These are phyloP conservation scores for Geodia barretti DNA, from an alignment of 37 sponge, comb jelly and placozoan genomes.

Conservation along the genomic window DNA sequence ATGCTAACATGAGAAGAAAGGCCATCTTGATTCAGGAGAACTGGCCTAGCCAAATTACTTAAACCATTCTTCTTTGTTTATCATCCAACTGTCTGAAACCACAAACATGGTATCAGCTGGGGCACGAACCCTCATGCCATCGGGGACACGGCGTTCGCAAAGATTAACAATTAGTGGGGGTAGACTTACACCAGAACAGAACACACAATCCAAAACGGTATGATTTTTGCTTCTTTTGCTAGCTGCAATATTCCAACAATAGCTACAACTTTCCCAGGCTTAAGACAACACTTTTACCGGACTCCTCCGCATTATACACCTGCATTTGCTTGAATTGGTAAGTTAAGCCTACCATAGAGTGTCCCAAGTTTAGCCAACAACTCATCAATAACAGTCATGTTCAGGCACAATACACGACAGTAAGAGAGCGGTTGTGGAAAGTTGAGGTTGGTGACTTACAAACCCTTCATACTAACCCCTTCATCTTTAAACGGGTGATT, in stretches of 20 bases:
- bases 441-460: slow-evolving; percentile 14
- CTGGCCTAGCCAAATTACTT: slow-evolving; percentile 59
- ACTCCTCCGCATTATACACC: slow-evolving; percentile 55
- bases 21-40: slow-evolving; percentile 61
- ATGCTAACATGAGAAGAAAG: slow-evolving; percentile 64
- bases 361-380: slow-evolving; percentile 56
- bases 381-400: slow-evolving; percentile 29
- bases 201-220: slow-evolving; percentile 54
- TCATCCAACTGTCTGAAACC: slow-evolving; percentile 59
- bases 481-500: too few species aligned
- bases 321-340: slow-evolving; percentile 65
- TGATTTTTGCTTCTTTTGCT: slow-evolving; percentile 61
- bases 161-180: slow-evolving; percentile 66
- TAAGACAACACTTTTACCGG: slow-evolving; percentile 32
- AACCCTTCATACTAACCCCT: slow-evolving; percentile 65
- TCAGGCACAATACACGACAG: slow-evolving; percentile 29
- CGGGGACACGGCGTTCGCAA: slow-evolving; percentile 39
- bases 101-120: slow-evolving; percentile 47
- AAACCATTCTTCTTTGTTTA: slow-evolving; percentile 36
- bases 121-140: slow-evolving; percentile 32
- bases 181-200: slow-evolving; percentile 45
- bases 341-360: slow-evolving; percentile 46
- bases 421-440: slow-evolving; percentile 62
- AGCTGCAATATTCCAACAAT: slow-evolving; percentile 21
- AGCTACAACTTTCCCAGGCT: slow-evolving; percentile 46